phyloP scores from a whole-genome alignment of 2,797 vertebrate genomes.

The Gymnocypris eckloni region DNA sequence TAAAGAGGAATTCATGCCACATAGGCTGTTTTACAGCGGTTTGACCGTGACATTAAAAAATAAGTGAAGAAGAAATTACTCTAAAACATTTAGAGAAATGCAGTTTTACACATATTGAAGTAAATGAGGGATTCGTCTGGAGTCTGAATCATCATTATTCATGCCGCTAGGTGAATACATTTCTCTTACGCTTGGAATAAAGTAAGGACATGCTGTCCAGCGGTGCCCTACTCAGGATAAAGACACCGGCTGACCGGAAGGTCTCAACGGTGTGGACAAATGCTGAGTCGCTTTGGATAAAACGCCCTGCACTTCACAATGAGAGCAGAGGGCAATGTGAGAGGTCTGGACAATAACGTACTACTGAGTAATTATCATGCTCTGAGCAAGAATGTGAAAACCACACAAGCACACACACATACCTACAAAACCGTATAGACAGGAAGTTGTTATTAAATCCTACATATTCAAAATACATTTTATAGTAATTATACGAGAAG shows the following conservation, averaged over 20 bases:
- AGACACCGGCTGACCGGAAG: background rate
- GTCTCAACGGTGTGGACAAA: background rate
- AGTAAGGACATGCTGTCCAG: background rate
- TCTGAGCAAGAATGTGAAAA: background rate
- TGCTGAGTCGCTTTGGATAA: slow-evolving; percentile 33
- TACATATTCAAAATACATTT: background rate
- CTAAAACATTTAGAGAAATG: slow-evolving; percentile 21
- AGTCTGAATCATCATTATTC: slow-evolving; percentile 8
- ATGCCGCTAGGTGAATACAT: background rate
- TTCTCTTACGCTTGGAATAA: background rate
- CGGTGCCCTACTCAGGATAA: background rate
- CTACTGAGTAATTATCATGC: slow-evolving; percentile 41
- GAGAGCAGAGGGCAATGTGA: slow-evolving; percentile 14
- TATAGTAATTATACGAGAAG: background rate
- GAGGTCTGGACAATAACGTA: slow-evolving; percentile 33
- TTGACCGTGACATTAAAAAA: slow-evolving; percentile 5
- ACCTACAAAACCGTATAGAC: background rate
- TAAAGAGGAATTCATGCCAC: slow-evolving; percentile 8
- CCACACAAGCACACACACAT: slow-evolving; percentile 1
- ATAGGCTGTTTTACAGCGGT: background rate
- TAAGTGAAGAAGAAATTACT: slow-evolving; percentile 23
- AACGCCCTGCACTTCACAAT: slow-evolving; percentile 1
- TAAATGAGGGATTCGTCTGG: slow-evolving; percentile 20
- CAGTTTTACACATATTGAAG: slow-evolving; percentile 18
- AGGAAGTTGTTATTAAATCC: slow-evolving; percentile 13